These are phyloP conservation scores for Oscheius myriophilus DNA, from an alignment of 2,888 invertebrate species.

Conservation along the genomic window DNA sequence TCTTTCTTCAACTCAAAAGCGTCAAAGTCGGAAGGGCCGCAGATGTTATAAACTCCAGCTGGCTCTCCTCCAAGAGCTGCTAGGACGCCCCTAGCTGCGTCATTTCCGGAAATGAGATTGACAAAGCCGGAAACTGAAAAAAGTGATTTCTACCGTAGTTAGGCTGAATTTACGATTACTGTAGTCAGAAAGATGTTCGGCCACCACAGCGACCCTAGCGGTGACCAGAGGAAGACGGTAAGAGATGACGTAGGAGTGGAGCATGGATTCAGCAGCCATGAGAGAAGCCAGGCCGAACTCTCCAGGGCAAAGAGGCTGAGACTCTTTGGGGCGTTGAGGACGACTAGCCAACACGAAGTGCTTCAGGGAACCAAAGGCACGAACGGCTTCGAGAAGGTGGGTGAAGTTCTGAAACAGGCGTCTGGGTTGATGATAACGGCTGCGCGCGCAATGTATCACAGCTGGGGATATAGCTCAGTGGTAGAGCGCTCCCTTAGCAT, in stretches of 20 bases:
- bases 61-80: background rate
- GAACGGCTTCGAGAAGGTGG: conserved; percentile 11
- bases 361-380: background rate
- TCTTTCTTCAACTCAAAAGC: background rate
- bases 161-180: background rate
- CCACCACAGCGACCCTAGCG: conserved; percentile 40
- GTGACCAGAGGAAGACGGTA: conserved; percentile 56
- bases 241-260: conserved; percentile 61
- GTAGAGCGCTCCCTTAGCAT: conserved; percentile 53
- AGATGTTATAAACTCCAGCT: conserved; percentile 40
- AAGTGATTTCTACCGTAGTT: too few species aligned
- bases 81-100: conserved; percentile 20
- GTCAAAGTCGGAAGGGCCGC: conserved; percentile 15
- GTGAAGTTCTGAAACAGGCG: conserved; percentile 9
- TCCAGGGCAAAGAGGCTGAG: conserved; percentile 14
- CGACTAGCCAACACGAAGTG: conserved; percentile 21
- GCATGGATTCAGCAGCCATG: conserved; percentile 58
- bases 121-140: background rate
- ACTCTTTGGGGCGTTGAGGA: conserved; percentile 5
- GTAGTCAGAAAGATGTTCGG: conserved; percentile 6
- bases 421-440: too few species aligned
- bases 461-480: conserved; percentile 45
- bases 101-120: conserved; percentile 15
- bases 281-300: conserved; percentile 30
- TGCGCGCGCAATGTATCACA: too few species aligned